Evolutionary conservation across 1,140 invertebrate species (phyloP).

Genomic region (Nylanderia fulva): DNA sequence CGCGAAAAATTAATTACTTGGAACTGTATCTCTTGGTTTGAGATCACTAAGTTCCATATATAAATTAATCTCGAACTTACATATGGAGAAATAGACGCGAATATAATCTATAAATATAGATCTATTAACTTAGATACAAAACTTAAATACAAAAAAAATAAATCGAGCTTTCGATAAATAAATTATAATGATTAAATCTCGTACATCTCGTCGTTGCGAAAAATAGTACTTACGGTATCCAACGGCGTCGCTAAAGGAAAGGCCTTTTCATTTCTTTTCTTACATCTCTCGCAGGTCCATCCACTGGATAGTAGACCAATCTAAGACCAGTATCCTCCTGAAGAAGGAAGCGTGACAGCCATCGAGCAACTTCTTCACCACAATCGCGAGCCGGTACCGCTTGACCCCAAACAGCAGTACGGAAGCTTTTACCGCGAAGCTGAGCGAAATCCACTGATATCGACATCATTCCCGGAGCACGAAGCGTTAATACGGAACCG

Average conservation of each 20-base stretch:
- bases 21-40: no score
- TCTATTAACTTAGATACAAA: no score
- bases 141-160: no score
- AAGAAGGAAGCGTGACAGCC: constrained; percentile 88
- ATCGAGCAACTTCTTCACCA: constrained; percentile 87
- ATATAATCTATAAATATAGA: no score
- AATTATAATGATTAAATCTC: neutral
- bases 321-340: constrained; percentile 86
- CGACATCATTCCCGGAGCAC: constrained; percentile 85
- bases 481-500: constrained; percentile 84
- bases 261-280: constrained; percentile 70
- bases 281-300: constrained; percentile 79
- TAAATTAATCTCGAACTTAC: no score
- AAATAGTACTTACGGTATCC: constrained; percentile 77
- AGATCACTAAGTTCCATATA: no score
- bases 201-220: neutral
- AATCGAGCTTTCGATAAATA: neutral
- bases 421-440: constrained; percentile 81
- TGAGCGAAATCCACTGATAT: constrained; percentile 85
- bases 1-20: no score
- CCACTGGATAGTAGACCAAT: constrained; percentile 87
- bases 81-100: no score
- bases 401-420: constrained; percentile 85
- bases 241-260: constrained; percentile 72
- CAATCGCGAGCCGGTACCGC: constrained; percentile 87